Percentiles rank a stretch among this genome's conserved stretches.
Evolutionary conservation across 2,797 vertebrate genomes (phyloP).

Genomic region (Labroides dimidiatus): DNA sequence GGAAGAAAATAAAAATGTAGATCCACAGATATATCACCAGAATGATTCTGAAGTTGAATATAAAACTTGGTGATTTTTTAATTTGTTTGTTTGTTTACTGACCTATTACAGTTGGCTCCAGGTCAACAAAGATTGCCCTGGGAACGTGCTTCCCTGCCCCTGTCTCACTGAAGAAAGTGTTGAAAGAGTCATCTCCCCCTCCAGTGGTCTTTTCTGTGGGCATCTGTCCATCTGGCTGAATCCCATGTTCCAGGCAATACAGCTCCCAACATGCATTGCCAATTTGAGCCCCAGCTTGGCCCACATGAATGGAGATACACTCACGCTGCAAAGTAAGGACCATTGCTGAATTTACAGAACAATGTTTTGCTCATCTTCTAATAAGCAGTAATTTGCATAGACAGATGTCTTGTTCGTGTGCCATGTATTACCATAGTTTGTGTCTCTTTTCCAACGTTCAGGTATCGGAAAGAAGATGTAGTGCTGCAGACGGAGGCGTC

Average conservation of each 20-base stretch:
- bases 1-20: background rate
- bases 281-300: conserved; percentile 84
- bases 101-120: conserved; percentile 92
- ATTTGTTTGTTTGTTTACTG: no score
- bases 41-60: background rate
- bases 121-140: conserved; percentile 92
- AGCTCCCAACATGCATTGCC: conserved; percentile 86
- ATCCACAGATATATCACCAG: background rate
- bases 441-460: conserved; percentile 63
- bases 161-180: conserved; percentile 90
- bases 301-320: conserved; percentile 84
- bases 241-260: conserved; percentile 84
- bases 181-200: conserved; percentile 87
- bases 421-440: conserved; percentile 68
- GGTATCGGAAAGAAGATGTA: conserved; percentile 65
- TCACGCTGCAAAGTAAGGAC: conserved; percentile 68
- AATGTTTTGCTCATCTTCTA: no score
- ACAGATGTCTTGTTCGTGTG: background rate
- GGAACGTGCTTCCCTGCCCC: conserved; percentile 91
- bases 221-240: conserved; percentile 84
- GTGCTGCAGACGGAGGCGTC: conserved; percentile 23
- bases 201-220: conserved; percentile 79
- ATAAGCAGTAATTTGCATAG: no score
- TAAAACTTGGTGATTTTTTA: no score
- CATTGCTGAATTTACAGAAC: background rate